Conservation (phyloP, 2,113 vertebrate species). For the Tachuris rubrigastra region DNA sequence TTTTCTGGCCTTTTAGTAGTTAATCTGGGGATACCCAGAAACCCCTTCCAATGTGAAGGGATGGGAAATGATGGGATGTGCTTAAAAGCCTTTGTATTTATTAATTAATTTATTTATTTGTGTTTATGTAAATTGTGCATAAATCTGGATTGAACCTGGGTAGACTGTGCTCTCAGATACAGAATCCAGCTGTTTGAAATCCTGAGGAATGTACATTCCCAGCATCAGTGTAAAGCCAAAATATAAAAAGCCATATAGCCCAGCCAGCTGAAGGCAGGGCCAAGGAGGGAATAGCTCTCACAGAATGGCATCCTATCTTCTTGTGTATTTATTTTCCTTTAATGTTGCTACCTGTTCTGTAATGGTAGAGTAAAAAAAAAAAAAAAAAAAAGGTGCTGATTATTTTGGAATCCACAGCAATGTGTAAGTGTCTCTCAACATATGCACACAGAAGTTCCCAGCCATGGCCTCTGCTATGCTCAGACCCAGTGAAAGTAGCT, state of each 20-base stretch:
- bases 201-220: background rate
- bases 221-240: background rate
- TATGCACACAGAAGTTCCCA: background rate
- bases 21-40: constrained; percentile 24
- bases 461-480: background rate
- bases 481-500: background rate
- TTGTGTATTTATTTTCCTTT: background rate
- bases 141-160: background rate
- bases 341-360: background rate
- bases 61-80: background rate
- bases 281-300: background rate
- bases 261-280: background rate
- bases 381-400: background rate
- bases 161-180: background rate
- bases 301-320: background rate
- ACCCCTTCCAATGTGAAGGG: background rate
- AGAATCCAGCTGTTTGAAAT: constrained; percentile 47
- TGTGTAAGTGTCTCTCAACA: background rate
- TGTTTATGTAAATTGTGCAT: constrained; percentile 11
- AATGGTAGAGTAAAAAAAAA: no score
- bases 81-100: background rate
- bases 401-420: background rate
- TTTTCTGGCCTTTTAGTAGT: constrained; percentile 29
- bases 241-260: background rate
- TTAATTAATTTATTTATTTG: constrained; percentile 18